Evolutionary conservation across 2,797 vertebrate genomes (phyloP).

Genomic region (Cirrhinus mrigala): DNA sequence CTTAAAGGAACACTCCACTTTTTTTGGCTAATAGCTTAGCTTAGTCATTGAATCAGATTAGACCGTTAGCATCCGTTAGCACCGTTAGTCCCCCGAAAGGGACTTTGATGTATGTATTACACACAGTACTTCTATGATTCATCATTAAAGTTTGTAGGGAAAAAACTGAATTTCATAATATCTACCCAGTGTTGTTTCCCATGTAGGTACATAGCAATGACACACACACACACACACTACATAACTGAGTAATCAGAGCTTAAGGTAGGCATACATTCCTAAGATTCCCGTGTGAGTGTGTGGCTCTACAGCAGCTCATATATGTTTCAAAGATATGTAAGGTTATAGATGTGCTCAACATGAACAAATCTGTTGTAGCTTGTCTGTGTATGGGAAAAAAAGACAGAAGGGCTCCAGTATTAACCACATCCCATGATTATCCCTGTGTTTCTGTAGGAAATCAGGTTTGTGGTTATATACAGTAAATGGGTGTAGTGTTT

Average conservation of each 20-base stretch:
- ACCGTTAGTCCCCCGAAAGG: too few relatives aligned
- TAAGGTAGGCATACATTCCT: background rate
- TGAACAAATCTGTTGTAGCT: background rate
- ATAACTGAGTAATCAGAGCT: background rate
- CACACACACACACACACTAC: background rate
- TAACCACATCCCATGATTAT: background rate
- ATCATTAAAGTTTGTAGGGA: background rate
- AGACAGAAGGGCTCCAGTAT: background rate
- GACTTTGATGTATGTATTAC: too few relatives aligned
- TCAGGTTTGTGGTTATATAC: background rate
- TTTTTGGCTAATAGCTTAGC: too few relatives aligned
- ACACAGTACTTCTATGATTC: background rate
- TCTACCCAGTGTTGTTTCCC: background rate
- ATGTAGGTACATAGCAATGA: background rate
- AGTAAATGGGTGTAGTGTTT: conserved; percentile 8
- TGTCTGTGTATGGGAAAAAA: background rate
- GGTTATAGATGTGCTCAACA: background rate
- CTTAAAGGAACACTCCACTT: too few relatives aligned
- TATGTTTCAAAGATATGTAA: background rate
- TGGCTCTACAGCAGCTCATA: background rate
- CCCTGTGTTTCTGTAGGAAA: background rate
- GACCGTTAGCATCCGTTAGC: too few relatives aligned
- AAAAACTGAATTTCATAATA: background rate
- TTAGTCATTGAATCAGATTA: too few relatives aligned
- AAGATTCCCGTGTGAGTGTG: background rate